Base-by-base conservation (phyloP, 37 sponge, comb jelly and placozoan genomes). In the Ephydatia muelleri region DNA sequence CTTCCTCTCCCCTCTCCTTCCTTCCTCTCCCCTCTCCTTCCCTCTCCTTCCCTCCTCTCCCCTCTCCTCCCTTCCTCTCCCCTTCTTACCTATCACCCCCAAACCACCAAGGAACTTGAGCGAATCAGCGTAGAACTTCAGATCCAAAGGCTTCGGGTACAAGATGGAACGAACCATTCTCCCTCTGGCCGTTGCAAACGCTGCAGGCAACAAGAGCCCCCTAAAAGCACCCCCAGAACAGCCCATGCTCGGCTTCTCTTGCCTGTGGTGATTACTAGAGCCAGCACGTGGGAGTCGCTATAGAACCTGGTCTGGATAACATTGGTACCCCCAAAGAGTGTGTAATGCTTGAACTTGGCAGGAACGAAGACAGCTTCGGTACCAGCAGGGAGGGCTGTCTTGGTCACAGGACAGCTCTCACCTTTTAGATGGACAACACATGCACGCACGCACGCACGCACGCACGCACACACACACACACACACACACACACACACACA, bases 361-460 rank as follows among this genome's bases (percentile, higher is more conserved):
- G 90, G 82, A 83, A 40, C 21, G 48, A 91, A 96, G 22, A 48
- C 32, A 14, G 48, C 30, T 30, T 73, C 49, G 36, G 70, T 47
- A 23, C 75, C 81, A 27, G 48, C 65, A 26, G 91, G 94, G 23
- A 93, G 82, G 8, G 88, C 72, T 8, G 94, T 90, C 84, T 96
- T 93, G 43, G 86, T 90, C 32, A 96, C 94, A 4, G 94, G 97
- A 36, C 91, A 85, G 83, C 94, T 93, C 83, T 96, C 97, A 29
- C 94, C 94, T 93, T 30, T 5, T 23, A 73, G 26, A n/a, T 28
- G 38, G 68, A 33, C 0, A 0, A 22, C 5, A 70, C 29, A 28
- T 13, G 5, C n/a, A 81, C 43, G 6, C 6, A 9, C 3, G 6
- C 43, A 43, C 6, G 6, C 43, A 43, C 43, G 6, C 43, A 43